Base-by-base conservation (phyloP, 2,888 invertebrate species). In the Allacma fusca region DNA sequence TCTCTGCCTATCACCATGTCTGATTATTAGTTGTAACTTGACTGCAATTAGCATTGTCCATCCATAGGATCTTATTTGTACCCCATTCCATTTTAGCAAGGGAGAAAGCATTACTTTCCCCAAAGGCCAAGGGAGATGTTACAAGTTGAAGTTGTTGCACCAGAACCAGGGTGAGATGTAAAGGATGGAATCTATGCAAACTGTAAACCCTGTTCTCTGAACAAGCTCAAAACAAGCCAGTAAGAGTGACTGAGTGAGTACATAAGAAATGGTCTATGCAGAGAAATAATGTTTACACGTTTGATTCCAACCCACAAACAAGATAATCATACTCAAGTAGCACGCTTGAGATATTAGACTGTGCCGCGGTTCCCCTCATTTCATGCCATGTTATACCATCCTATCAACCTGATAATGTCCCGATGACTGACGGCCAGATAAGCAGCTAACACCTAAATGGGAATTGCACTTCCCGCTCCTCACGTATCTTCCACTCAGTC, bases 401-500 rank as follows among this genome's bases (percentile, higher is more conserved):
- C 29, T 28, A 26, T 65, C 65, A 65, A 26, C 28, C 65, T 26
- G 65, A 65, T 65, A 65, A 65, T 65, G 65, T 65, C 65, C 65
- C 26, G 65, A 28, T 65, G 65, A 65, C 28, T 65, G 65, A 65
- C 65, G 65, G 26, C 65, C 26, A 26, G 65, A 65, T 65, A 65
- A 65, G 65, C 65, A 65, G 28, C 65, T 19, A 26, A 29, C 26
- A 65, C 29, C 24, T 29, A 24, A 28, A 29, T 65, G 65, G 65
- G 65, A 65, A 65, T 65, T 65, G 9, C 19, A 65, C 13, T 65
- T 65, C 65, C 65, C 26, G 12, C 13, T 50, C 16, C n/a, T n/a
- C n/a, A n/a, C 34, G 34, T 34, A 34, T 34, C 34, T 7, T 34
- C 34, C 34, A 34, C 34, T 34, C 34, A 4, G 34, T 34, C 34